phyloP scores from a whole-genome alignment of 30 jellyfish, hydroid and myxozoan species.

The Calvadosia cruxmelitensis region DNA sequence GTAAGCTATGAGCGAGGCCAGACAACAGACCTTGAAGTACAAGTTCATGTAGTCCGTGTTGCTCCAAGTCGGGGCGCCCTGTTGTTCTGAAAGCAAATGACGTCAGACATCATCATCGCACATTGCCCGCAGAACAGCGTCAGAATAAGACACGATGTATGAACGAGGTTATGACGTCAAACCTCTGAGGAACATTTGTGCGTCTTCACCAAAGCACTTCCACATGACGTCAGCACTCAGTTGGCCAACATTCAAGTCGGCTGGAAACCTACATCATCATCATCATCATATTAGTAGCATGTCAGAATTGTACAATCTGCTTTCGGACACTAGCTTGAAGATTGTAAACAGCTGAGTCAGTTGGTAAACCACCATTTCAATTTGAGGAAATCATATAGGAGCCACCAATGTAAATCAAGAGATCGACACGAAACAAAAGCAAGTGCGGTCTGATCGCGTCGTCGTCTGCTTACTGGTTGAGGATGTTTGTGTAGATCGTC shows the following conservation, averaged over 20 bases:
- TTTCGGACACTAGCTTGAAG: too few relatives aligned
- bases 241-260: conserved; percentile 89
- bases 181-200: conserved; percentile 64
- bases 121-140: not conserved
- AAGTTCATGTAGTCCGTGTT: conserved; percentile 78
- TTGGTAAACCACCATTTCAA: too few relatives aligned
- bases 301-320: too few relatives aligned
- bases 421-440: not conserved
- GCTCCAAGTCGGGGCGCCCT: conserved; percentile 43
- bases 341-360: too few relatives aligned
- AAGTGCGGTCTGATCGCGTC: not conserved
- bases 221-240: conserved; percentile 79
- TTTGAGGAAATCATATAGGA: too few relatives aligned
- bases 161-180: not conserved
- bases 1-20: not conserved
- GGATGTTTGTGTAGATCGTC: conserved; percentile 65
- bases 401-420: too few relatives aligned
- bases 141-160: not conserved
- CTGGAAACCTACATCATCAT: conserved; percentile 75
- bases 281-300: too few relatives aligned
- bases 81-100: conserved; percentile 40
- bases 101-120: too few relatives aligned
- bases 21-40: conserved; percentile 56
- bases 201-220: conserved; percentile 51
- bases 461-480: conserved; percentile 49